Evolutionary conservation across 1,140 invertebrate species (phyloP).

Genomic region (Pomacea maculata): DNA sequence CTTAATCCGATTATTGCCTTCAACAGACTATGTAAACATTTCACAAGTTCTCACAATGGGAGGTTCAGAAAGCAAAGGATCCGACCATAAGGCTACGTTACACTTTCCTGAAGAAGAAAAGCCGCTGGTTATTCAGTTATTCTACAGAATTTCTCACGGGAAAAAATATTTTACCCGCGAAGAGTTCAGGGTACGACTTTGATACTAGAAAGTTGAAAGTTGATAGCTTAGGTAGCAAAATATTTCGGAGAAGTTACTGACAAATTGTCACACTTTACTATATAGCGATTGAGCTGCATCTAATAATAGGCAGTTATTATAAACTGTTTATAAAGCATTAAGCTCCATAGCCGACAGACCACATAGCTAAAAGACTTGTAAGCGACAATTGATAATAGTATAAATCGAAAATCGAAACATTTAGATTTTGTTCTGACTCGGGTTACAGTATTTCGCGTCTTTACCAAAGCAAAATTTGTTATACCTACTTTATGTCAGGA

Average conservation of each 20-base stretch:
- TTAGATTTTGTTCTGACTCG: no score
- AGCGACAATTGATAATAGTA: no score
- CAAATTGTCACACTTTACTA: neutral
- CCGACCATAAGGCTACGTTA: conserved; percentile 4
- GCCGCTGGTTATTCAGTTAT: conserved; percentile 28
- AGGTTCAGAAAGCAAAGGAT: conserved; percentile 16
- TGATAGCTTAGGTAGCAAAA: neutral
- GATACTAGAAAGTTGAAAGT: conserved; percentile 1
- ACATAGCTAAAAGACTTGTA: no score
- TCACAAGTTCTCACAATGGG: neutral
- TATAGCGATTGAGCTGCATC: neutral
- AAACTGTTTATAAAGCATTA: neutral
- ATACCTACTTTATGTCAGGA: no score
- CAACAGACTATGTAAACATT: no score
- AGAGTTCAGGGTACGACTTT: conserved; percentile 29
- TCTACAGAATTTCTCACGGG: conserved; percentile 32
- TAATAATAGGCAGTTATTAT: neutral
- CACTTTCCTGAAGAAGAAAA: conserved; percentile 34
- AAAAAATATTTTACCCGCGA: conserved; percentile 34
- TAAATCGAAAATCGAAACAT: no score
- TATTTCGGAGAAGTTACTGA: neutral
- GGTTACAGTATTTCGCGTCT: no score
- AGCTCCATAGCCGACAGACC: neutral
- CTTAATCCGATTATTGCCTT: no score
- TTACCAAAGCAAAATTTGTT: no score